Base-by-base conservation (phyloP, 2,113 vertebrate species). In the Syngnathus scovelli region DNA sequence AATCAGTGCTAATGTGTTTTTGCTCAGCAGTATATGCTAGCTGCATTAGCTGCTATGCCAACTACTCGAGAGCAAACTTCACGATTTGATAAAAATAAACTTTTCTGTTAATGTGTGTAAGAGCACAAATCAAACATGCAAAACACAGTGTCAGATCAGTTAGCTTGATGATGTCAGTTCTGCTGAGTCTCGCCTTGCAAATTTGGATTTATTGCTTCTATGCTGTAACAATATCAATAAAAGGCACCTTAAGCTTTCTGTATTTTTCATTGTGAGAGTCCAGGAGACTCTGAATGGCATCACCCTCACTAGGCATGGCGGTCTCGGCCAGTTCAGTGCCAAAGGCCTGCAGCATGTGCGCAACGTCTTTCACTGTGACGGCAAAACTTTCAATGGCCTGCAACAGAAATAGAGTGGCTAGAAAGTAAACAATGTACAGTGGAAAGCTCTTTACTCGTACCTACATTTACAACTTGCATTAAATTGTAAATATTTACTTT, bases 331-430 rank as follows among this genome's bases (percentile, higher is more conserved):
- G 79, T 80, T 99, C 95, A 0, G 92, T 95, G 33, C 96, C 97
- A 66, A 99, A 98, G 37, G 92, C 88, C 54, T 99, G 97, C 39
- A 99, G 74, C 93, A 96, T 91, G 90, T 98, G 97, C 9, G 97
- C 97, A 9, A 95, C 95, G 60, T 98, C 96, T 86, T 99, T 99
- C 75, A 99, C 96, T 0, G 93, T 96, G 15, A 99, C 90, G 0
- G 96, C 97, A 89, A 98, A 98, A 62, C 93, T 94, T 90, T 98
- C 97, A n/a, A 98, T 96, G 0, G 94, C 96, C 97, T 99, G 89
- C 5, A 46, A 84, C 70, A 69, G 66, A 76, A 65, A 9, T 16
- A 71, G 68, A 67, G 27, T 68, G 37, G 6, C 61, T 19, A 69
- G 23, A 66, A 38, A 58, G 41, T 12, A 61, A 44, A 61, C 6